Percentiles rank a stretch among this genome's conserved stretches.
phyloP scores from a whole-genome alignment of 1,140 invertebrate species.

The Lanistes nyassanus region DNA sequence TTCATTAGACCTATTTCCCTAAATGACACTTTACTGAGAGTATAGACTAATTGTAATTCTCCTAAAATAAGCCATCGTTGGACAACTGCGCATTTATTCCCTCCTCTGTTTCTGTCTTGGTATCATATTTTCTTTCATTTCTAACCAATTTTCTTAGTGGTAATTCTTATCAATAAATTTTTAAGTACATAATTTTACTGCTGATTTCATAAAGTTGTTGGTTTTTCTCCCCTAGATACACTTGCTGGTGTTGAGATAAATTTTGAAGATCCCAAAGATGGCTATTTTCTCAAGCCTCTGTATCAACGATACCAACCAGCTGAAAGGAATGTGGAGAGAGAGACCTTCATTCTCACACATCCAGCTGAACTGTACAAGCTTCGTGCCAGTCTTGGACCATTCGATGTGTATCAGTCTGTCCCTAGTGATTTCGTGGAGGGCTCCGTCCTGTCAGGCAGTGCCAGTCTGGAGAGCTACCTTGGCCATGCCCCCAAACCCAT shows the following conservation, averaged over 20 bases:
- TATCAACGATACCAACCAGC: constrained; percentile 46
- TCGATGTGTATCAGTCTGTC: constrained; percentile 46
- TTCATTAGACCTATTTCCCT: not conserved
- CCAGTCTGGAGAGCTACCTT: constrained; percentile 23
- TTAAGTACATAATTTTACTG: not conserved
- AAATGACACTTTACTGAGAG: not conserved
- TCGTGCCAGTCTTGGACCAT: constrained; percentile 46
- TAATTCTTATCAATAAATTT: not conserved
- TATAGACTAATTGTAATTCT: not conserved
- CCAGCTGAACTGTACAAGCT: constrained; percentile 48
- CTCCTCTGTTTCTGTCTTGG: not conserved
- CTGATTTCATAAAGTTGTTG: constrained; percentile 2
- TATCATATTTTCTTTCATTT: too few relatives aligned
- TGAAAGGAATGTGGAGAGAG: constrained; percentile 43
- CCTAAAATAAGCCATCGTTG: not conserved
- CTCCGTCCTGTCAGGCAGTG: constrained; percentile 5
- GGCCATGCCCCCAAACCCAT: constrained; percentile 23
- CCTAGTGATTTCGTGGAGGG: constrained; percentile 31
- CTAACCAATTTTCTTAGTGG: not conserved
- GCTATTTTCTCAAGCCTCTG: constrained; percentile 52
- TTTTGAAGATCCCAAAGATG: constrained; percentile 49
- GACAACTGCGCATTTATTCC: not conserved
- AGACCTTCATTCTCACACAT: constrained; percentile 49
- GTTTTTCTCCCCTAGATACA: constrained; percentile 33
- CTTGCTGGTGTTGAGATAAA: constrained; percentile 43